Evolutionary conservation across 2,113 vertebrate genomes (phyloP), one percentile per base, ranked within the genome.

Genomic region (Azemiops feae): DNA sequence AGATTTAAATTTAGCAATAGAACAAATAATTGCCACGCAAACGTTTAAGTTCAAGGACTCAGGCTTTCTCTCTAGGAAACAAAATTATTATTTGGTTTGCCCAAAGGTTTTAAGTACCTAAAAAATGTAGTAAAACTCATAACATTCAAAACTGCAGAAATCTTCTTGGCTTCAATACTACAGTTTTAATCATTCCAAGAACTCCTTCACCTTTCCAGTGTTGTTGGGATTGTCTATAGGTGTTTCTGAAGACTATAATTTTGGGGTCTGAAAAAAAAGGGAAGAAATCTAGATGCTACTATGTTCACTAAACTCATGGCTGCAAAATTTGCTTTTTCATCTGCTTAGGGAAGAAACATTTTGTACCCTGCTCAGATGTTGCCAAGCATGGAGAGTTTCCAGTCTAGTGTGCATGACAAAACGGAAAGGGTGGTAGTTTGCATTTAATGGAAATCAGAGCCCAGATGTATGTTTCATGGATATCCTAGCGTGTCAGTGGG

Each of bases 251-350:
- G 43, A 50, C 64, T 85, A 45, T 25, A 85, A 39, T 6, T n/a
- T n/a, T n/a, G n/a, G n/a, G n/a, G n/a, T n/a, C n/a, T n/a, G n/a
- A n/a, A n/a, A n/a, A n/a, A n/a, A n/a, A n/a, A n/a, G n/a, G n/a
- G n/a, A n/a, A n/a, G n/a, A n/a, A n/a, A n/a, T n/a, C n/a, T n/a
- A n/a, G n/a, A n/a, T n/a, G n/a, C n/a, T n/a, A n/a, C n/a, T n/a
- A n/a, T n/a, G n/a, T n/a, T n/a, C n/a, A n/a, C n/a, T n/a, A n/a
- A n/a, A n/a, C n/a, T n/a, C n/a, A n/a, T 89, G 30, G 3, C 64
- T 85, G 39, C 53, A 89, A 89, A 81, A 86, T 12, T 90, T 45
- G 25, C 1, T 93, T 87, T 50, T 89, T 92, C 91, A 85, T n/a
- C 60, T 88, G 52, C 91, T n/a, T 57, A 89, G 12, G 22, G 54